Evolutionary conservation across 2,113 vertebrate genomes (phyloP), one percentile per base, ranked within the genome.

Genomic region (Limanda limanda): DNA sequence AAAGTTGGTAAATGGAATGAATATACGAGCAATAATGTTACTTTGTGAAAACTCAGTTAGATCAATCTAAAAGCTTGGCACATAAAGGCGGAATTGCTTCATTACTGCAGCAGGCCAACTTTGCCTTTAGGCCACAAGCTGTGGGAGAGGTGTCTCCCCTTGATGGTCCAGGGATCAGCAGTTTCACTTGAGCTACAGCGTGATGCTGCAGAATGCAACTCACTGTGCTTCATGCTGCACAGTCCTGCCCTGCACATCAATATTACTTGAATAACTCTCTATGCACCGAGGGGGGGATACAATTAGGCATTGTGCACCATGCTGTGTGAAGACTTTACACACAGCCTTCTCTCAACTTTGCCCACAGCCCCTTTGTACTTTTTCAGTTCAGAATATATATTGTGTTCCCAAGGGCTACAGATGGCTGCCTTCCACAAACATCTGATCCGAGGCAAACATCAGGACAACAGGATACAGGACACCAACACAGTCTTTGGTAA

Each of bases 401-500:
- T 37, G 24, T 35, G 6, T 25, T 63, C 57, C 27, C 18, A 25
- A 20, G 18, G 3, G 20, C 23, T 55, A 67, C 23, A 72, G 8
- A 54, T 72, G 52, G 7, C 65, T 57, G 48, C 48, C 9, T 25
- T n/a, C 15, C 15, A 54, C 40, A 74, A 42, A 24, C 24, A 68
- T 37, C 10, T 57, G 13, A 56, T 56, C 63, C 1, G 0, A 23
- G 35, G 20, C 5, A 27, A 64, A 17, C 56, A 48, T 17, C 35
- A 37, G 35, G 9, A 37, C 35, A 37, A 37, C 2, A 45, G 25
- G 21, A 20, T 54, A 63, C n/a, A n/a, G n/a, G n/a, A n/a, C 83
- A 69, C 74, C 59, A 92, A 92, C 84, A 92, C 91, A 21, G 88
- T 92, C 13, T 92, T 91, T 63, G 91, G 91, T 92, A 74, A 71